These are phyloP conservation scores for Erythrocercus mccallii DNA, from an alignment of 2,113 vertebrate species.

Conservation along the genomic window DNA sequence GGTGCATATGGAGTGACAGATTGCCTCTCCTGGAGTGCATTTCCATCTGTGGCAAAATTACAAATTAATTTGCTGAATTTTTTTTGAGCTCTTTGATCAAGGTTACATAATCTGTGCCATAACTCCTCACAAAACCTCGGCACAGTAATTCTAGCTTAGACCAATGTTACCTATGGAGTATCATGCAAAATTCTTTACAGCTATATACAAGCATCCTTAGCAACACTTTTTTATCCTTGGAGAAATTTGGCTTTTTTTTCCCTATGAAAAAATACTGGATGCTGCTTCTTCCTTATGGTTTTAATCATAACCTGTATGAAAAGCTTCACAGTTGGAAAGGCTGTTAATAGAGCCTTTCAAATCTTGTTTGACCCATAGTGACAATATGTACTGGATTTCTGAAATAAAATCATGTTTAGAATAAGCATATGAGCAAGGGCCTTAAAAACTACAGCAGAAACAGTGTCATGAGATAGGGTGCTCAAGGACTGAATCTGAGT, in stretches of 20 bases:
- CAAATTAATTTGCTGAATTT: conserved; percentile 17
- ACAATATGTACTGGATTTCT: not conserved
- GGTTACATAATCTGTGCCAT: not conserved
- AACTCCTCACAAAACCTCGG: not conserved
- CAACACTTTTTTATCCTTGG: not conserved
- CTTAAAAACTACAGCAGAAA: not conserved
- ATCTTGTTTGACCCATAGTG: not conserved
- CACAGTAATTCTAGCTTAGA: not conserved
- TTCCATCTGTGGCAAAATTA: conserved; percentile 49
- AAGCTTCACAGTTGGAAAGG: not conserved
- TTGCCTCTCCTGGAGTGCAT: conserved; percentile 31
- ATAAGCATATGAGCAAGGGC: not conserved
- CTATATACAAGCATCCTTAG: not conserved
- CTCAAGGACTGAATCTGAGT: not conserved
- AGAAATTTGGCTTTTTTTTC: not conserved
- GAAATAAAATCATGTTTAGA: not conserved
- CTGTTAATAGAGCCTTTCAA: not conserved
- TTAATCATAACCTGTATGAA: not conserved
- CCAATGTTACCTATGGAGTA: fast-evolving
- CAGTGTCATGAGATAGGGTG: not conserved
- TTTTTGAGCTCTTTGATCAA: conserved; percentile 29
- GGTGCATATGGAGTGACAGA: conserved; percentile 30
- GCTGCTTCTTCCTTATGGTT: not conserved
- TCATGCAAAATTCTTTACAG: not conserved
- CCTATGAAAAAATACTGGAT: not conserved